Evolutionary conservation across 2,797 vertebrate species (phyloP), one percentile per base, ranked within the genome.

Genomic region (Parauchenoglanis ngamensis): DNA sequence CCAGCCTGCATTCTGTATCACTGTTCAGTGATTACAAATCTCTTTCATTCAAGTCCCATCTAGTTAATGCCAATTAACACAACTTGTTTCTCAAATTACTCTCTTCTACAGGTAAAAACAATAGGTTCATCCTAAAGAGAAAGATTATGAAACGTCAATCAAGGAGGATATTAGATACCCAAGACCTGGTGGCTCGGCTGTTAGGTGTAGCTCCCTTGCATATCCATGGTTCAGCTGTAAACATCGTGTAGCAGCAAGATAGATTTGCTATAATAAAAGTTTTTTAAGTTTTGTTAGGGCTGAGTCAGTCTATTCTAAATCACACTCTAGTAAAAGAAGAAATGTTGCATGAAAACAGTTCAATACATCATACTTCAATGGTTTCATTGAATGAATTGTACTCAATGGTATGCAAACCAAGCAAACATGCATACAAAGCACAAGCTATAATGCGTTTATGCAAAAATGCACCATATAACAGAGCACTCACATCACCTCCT

Each of bases 381-480:
- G 40, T 49, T 82, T 82, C 57, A 28, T 49, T 10, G 61, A 82
- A 82, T 82, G 25, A 63, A 49, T 11, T 49, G 13, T 46, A 81
- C 56, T 57, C 72, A n/a, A 8, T n/a, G 15, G 49, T 31, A 77
- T 13, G 15, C 56, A 59, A 87, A 83, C 78, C 52, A 56, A 70
- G 76, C 25, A n/a, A 72, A 84, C 57, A 78, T 31, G 52, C 78
- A 72, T 1, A 87, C 70, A 84, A 84, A 82, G 75, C 46, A 83
- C 72, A 59, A 46, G 59, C 59, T 21, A 57, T 81, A 81, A 63
- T 63, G 61, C 84, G 83, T 84, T 85, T 85, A 86, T 77, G 21
- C n/a, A 65, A 65, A 72, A 65, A 28, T 13, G 13, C 10, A 7
- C 23, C 25, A 40, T 11, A 59, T 49, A 35, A 59, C 31, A 23